Percentiles rank a stretch among this genome's conserved stretches.
These are phyloP conservation scores for Dascyllus trimaculatus DNA, from an alignment of 2,113 vertebrate species.

Conservation along the genomic window DNA sequence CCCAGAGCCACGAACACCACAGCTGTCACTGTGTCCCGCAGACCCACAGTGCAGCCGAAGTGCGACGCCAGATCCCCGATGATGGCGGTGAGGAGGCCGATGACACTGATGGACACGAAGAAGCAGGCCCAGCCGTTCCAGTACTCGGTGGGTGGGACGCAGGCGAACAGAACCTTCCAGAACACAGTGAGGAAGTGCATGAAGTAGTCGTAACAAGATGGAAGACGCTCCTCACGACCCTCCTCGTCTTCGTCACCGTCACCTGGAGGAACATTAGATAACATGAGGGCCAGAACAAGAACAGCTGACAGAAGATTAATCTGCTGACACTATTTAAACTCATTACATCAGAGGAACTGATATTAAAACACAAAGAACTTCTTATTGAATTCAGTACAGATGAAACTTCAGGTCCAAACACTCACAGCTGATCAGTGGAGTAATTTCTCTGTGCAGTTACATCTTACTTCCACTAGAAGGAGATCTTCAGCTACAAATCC, in stretches of 20 bases:
- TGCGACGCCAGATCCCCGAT: slow-evolving; percentile 94
- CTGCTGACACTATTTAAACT: too few relatives aligned
- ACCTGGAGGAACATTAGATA: slow-evolving; percentile 35
- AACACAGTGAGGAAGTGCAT: slow-evolving; percentile 96
- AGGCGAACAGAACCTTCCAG: slow-evolving; percentile 96
- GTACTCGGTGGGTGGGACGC: slow-evolving; percentile 92
- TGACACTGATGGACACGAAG: slow-evolving; percentile 88
- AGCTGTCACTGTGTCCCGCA: slow-evolving; percentile 92
- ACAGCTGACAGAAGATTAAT: too few relatives aligned
- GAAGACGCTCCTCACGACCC: slow-evolving; percentile 88
- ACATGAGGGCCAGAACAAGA: background rate
- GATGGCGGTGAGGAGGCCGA: slow-evolving; percentile 91
- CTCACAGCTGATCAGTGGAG: background rate
- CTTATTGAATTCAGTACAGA: too few relatives aligned
- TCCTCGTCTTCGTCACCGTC: slow-evolving; percentile 88
- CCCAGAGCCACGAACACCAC: slow-evolving; percentile 94
- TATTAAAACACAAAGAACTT: too few relatives aligned
- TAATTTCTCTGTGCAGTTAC: background rate
- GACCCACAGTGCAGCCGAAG: slow-evolving; percentile 93
- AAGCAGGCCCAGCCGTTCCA: slow-evolving; percentile 97
- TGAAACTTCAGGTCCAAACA: background rate
- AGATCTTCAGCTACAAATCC: background rate
- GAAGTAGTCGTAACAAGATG: slow-evolving; percentile 92
- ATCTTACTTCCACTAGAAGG: slow-evolving; percentile 39
- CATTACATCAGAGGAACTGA: too few relatives aligned